Evolutionary conservation across 2,113 vertebrate species (phyloP), one percentile per base, ranked within the genome.

Genomic region (Tonatia bakeri): DNA sequence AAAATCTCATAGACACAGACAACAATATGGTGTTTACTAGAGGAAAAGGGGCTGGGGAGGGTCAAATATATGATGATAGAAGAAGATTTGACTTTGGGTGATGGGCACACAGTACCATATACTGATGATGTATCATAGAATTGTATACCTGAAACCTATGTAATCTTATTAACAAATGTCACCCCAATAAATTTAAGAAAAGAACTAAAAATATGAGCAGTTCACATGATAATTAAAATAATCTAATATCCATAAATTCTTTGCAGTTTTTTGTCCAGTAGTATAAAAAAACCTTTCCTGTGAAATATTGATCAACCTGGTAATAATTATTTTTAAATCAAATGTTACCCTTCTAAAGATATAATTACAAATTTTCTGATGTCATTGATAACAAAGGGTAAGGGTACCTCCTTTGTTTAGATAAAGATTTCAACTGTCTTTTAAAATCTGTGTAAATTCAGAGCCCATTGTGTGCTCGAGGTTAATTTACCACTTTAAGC

Each of bases 271-370:
- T 54, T 72, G 80, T 28, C 26, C 59, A 61, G 5, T 72, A 47
- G n/a, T 45, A n/a, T 80, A 84, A 87, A 82, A 22, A 94, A 67
- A 12, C 59, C 16, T 87, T 80, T 81, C 65, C 17, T 93, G 40
- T 88, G 24, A 90, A 96, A 77, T 83, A 73, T 3, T 84, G 54
- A 83, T 40, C 8, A 75, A 79, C 1, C 33, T 79, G 14, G 77
- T 93, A 88, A 81, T 31, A 89, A 73, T 36, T 64, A 80, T 54
- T 95, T 91, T 36, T 33, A 91, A 67, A 33, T 81, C 76, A 90
- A 82, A 24, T 22, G 19, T 94, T 80, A 88, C 15, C 88, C 28
- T 79, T 90, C 52, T 85, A 72, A 86, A 72, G 10, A 45, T 54
- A 38, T 33, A 95, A 56, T 38, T 88, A 43, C 52, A 85, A 81